A percentile compares a stretch with the other conserved stretches of the same genome.
phyloP scores from a whole-genome alignment of 2,113 vertebrate species.

The Clarias macrocephalus region DNA sequence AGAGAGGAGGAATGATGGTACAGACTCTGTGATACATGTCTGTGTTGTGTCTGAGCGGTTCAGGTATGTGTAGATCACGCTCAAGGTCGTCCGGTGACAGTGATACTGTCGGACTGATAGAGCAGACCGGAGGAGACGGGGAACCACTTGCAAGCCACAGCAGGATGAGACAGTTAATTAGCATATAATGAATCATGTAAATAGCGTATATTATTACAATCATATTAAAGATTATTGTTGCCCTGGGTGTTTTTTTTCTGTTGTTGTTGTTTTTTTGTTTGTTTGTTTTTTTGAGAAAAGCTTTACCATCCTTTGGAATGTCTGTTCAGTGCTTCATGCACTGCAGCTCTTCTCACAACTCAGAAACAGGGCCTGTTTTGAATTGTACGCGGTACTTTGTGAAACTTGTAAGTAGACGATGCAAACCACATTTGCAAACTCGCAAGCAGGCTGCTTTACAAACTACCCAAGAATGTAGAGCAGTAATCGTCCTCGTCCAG shows the following conservation, averaged over 20 bases:
- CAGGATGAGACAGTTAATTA: background rate
- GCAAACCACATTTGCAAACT: slow-evolving; percentile 42
- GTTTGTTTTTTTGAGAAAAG: background rate
- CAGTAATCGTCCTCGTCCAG: background rate
- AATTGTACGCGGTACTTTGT: slow-evolving; percentile 28
- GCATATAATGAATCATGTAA: slow-evolving; percentile 12
- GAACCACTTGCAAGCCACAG: background rate
- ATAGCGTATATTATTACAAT: background rate
- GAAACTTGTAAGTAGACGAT: slow-evolving; percentile 38
- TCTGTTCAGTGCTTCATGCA: slow-evolving; percentile 4
- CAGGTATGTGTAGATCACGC: slow-evolving; percentile 41
- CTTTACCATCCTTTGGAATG: slow-evolving; percentile 31
- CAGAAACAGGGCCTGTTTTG: slow-evolving; percentile 38
- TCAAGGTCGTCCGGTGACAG: slow-evolving; percentile 48
- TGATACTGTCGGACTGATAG: slow-evolving; percentile 11
- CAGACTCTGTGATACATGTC: background rate
- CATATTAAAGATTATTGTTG: slow-evolving; percentile 17
- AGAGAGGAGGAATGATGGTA: background rate
- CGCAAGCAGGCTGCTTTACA: slow-evolving; percentile 22
- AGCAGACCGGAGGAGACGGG: background rate
- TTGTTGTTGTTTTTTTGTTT: background rate
- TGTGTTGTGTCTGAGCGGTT: slow-evolving; percentile 16
- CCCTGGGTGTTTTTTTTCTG: background rate
- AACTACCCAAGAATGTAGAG: slow-evolving; percentile 21
- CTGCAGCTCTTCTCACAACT: slow-evolving; percentile 22